phyloP scores from a whole-genome alignment of 1,140 invertebrate species.

The Meloidogyne hapla region DNA sequence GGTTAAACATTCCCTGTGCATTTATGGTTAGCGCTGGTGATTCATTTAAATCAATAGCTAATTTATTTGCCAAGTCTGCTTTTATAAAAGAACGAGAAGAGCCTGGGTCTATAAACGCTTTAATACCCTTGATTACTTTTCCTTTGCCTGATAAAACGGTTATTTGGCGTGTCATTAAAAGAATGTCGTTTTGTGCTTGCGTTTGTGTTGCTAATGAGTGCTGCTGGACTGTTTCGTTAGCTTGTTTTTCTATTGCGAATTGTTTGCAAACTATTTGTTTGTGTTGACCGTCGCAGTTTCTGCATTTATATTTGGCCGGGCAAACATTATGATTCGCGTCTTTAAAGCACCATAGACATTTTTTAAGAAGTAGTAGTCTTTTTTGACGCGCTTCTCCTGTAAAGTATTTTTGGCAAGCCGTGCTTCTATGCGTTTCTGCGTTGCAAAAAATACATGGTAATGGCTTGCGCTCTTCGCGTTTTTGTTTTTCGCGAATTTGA shows the following conservation, averaged over 20 bases:
- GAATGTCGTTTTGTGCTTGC: no score
- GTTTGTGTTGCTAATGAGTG: no score
- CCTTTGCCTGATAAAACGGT: neutral
- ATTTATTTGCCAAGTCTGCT: neutral
- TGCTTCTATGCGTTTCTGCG: neutral
- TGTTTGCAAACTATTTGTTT: no score
- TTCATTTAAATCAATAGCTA: neutral
- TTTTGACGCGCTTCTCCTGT: conserved; percentile 4
- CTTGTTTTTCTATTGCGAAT: no score
- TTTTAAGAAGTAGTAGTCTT: neutral
- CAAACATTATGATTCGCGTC: no score
- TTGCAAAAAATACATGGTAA: neutral
- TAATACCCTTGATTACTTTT: neutral
- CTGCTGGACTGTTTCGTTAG: no score
- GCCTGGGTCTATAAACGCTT: neutral
- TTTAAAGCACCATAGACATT: no score
- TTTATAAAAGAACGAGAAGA: neutral
- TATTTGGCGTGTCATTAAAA: conserved; percentile 41
- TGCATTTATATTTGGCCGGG: no score
- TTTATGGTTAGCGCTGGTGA: neutral
- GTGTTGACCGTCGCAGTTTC: no score
- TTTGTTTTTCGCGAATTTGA: neutral
- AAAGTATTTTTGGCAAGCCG: neutral
- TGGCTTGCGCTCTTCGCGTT: neutral
- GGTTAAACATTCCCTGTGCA: neutral